Percentiles rank a stretch among this genome's conserved stretches.
These are phyloP conservation scores for Lordiphosa collinella DNA, from an alignment of 1,140 invertebrate genomes.

Conservation along the genomic window DNA sequence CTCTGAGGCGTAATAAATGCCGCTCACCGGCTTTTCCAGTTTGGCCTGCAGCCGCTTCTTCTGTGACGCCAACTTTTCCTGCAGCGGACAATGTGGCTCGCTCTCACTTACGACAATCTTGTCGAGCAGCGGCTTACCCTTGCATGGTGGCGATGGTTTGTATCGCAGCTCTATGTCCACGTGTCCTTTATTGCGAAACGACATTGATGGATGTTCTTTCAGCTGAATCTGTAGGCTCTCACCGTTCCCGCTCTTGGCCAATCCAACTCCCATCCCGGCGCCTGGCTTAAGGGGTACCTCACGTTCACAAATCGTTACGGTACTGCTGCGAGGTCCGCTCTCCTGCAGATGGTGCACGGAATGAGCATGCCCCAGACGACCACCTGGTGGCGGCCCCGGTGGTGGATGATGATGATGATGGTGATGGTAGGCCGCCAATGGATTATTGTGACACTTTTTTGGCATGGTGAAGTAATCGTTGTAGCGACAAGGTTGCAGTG, in stretches of 20 bases:
- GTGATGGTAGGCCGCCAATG: slow-evolving; percentile 47
- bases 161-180: slow-evolving; percentile 81
- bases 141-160: slow-evolving; percentile 76
- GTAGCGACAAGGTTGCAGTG: slow-evolving; percentile 69
- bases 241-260: slow-evolving; percentile 63
- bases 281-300: slow-evolving; percentile 40
- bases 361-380: slow-evolving; percentile 51
- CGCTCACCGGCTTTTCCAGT: slow-evolving; percentile 76
- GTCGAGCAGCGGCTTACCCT: slow-evolving; percentile 79
- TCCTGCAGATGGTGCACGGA: slow-evolving; percentile 66
- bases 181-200: slow-evolving; percentile 80
- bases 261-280: slow-evolving; percentile 40
- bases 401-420: slow-evolving; percentile 59
- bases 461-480: slow-evolving; percentile 69
- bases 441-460: slow-evolving; percentile 68
- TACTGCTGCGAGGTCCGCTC: slow-evolving; percentile 61
- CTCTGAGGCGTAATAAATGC: slow-evolving; percentile 26
- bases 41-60: slow-evolving; percentile 67
- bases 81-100: slow-evolving; percentile 49
- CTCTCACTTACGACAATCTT: slow-evolving; percentile 75
- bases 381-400: slow-evolving; percentile 28
- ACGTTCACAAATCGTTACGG: slow-evolving; percentile 67
- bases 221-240: slow-evolving; percentile 79
- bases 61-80: slow-evolving; percentile 46
- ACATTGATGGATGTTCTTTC: slow-evolving; percentile 80